phyloP scores from a whole-genome alignment of 2,888 invertebrate species.

The Synergus itoensis region DNA sequence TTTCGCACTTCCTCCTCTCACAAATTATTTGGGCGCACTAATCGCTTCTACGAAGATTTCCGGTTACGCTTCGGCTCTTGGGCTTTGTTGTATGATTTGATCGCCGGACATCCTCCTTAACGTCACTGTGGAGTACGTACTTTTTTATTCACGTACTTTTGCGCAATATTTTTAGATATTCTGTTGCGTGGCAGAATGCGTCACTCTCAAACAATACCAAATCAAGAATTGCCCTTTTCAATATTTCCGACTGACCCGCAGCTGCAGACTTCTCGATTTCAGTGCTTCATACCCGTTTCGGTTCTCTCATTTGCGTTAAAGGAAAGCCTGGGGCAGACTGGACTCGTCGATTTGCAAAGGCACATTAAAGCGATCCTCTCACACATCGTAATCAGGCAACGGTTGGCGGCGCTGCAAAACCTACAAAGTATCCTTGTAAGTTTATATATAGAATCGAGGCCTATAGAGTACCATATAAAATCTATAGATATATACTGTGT shows the following conservation, averaged over 20 bases:
- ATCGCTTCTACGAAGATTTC: neutral
- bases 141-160: neutral
- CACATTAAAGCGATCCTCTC: conserved; percentile 26
- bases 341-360: conserved; percentile 34
- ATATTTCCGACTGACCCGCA: conserved; percentile 5
- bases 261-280: conserved; percentile 7
- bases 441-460: conserved; percentile 15
- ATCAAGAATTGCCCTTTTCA: neutral
- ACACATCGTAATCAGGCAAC: conserved; percentile 21
- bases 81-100: neutral
- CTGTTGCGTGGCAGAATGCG: too few species aligned
- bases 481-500: neutral
- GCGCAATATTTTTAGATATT: too few species aligned
- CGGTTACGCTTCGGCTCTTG: neutral
- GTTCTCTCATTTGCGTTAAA: conserved; percentile 34
- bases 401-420: conserved; percentile 1
- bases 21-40: neutral
- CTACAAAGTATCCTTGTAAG: conserved; percentile 8
- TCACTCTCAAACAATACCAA: too few species aligned
- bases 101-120: conserved; percentile 10
- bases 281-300: conserved; percentile 19
- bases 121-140: neutral
- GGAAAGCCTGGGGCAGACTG: conserved; percentile 16
- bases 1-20: neutral
- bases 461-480: neutral